Evolutionary conservation across 2,797 vertebrate genomes (phyloP).

Genomic region (Protosalanx chinensis): DNA sequence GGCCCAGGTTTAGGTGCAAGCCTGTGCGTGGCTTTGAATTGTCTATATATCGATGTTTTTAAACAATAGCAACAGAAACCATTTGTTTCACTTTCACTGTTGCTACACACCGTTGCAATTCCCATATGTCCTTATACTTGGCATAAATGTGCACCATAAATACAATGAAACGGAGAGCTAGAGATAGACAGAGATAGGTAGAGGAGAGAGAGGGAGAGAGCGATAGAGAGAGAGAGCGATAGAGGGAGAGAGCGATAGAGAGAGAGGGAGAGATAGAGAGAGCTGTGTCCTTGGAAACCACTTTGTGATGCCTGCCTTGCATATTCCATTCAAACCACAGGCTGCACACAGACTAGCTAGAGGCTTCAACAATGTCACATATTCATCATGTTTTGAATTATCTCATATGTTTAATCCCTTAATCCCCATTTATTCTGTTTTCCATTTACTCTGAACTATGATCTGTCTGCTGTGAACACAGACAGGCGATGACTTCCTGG

Average conservation of each 20-base stretch:
- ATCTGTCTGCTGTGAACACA: constrained; percentile 4
- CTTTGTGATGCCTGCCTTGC: constrained; percentile 31
- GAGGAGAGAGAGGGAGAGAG: constrained; percentile 8
- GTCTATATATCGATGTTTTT: too few species aligned
- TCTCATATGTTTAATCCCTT: constrained; percentile 48
- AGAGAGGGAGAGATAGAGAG: neutral
- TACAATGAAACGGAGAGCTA: too few species aligned
- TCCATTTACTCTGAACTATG: constrained; percentile 5
- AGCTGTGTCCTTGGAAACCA: constrained; percentile 46
- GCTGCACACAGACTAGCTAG: constrained; percentile 18
- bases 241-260: neutral
- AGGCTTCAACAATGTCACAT: constrained; percentile 31
- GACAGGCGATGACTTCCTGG: constrained; percentile 21
- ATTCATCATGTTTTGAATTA: constrained; percentile 34
- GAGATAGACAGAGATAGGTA: neutral
- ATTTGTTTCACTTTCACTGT: too few species aligned
- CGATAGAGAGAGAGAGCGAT: neutral
- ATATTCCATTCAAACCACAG: constrained; percentile 31
- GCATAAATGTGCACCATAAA: too few species aligned
- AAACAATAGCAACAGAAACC: too few species aligned
- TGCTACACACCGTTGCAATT: too few species aligned
- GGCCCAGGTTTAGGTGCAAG: too few species aligned
- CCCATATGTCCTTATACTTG: too few species aligned
- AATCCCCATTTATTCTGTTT: constrained; percentile 35
- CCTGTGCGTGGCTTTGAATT: too few species aligned